phyloP scores from a whole-genome alignment of 2,888 invertebrate species.

The Lysandra coridon region DNA sequence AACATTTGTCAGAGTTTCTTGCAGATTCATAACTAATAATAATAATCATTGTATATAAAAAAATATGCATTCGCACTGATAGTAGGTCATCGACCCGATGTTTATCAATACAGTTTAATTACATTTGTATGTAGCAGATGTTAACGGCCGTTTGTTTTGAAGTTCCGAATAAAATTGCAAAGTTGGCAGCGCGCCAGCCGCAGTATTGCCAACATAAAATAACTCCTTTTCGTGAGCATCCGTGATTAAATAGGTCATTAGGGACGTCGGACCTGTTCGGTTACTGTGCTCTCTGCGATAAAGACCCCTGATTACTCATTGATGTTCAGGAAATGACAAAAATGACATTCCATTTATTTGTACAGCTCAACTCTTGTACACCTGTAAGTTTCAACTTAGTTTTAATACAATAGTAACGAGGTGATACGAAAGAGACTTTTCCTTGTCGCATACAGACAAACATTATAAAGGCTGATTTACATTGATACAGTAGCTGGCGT shows the following conservation, averaged over 20 bases:
- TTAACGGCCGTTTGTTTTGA: constrained; percentile 51
- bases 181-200: constrained; percentile 57
- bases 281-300: background rate
- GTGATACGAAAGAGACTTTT: too few relatives aligned
- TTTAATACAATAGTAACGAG: too few relatives aligned
- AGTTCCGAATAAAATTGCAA: constrained; percentile 61
- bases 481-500: too few relatives aligned
- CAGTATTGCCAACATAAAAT: constrained; percentile 28
- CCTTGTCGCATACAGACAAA: too few relatives aligned
- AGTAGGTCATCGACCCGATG: constrained; percentile 16
- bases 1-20: background rate
- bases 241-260: constrained; percentile 31
- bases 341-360: background rate
- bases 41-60: background rate
- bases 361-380: background rate
- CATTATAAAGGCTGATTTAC: too few relatives aligned
- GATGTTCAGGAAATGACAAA: constrained; percentile 3
- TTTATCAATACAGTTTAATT: constrained; percentile 29
- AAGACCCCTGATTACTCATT: constrained; percentile 7
- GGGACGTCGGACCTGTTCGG: constrained; percentile 14
- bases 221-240: constrained; percentile 23
- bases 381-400: too few relatives aligned
- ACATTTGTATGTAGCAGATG: constrained; percentile 50
- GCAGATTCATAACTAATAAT: background rate
- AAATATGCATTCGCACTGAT: background rate